These are phyloP conservation scores for Cryptosula pallasiana DNA, from an alignment of 2,888 invertebrate species.

Conservation along the genomic window DNA sequence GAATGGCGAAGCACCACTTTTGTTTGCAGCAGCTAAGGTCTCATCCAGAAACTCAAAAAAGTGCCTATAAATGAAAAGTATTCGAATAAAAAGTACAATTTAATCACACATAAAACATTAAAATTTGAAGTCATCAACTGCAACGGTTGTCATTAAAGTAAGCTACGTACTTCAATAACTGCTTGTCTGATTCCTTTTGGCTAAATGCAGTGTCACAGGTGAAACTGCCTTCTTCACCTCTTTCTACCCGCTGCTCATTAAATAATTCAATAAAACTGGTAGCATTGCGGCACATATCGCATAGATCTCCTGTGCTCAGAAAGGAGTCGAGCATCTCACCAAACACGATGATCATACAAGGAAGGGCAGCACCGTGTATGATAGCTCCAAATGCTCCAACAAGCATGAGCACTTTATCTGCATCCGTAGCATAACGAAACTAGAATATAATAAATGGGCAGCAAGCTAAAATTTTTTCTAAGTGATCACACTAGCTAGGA, in stretches of 20 bases:
- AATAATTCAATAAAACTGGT: neutral
- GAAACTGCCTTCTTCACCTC: neutral
- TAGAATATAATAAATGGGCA: no score
- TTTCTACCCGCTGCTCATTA: no score
- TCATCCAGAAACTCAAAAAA: no score
- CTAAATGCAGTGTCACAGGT: neutral
- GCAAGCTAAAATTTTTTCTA: no score
- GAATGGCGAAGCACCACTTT: no score
- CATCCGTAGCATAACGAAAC: constrained; percentile 45
- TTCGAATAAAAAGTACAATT: no score
- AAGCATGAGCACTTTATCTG: constrained; percentile 42
- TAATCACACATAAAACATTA: no score
- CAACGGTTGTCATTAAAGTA: no score
- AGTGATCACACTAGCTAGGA: no score
- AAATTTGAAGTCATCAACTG: no score
- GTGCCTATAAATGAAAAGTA: no score
- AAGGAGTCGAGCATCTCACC: constrained; percentile 49
- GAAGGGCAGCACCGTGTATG: constrained; percentile 43
- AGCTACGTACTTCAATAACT: neutral
- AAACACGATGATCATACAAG: constrained; percentile 49
- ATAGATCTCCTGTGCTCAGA: constrained; percentile 33
- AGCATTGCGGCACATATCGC: constrained; percentile 1
- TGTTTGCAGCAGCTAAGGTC: no score
- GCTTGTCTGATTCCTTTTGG: neutral
- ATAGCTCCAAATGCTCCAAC: constrained; percentile 41